These are phyloP conservation scores for Thunnus maccoyii DNA, from an alignment of 2,113 vertebrate genomes.

Conservation along the genomic window DNA sequence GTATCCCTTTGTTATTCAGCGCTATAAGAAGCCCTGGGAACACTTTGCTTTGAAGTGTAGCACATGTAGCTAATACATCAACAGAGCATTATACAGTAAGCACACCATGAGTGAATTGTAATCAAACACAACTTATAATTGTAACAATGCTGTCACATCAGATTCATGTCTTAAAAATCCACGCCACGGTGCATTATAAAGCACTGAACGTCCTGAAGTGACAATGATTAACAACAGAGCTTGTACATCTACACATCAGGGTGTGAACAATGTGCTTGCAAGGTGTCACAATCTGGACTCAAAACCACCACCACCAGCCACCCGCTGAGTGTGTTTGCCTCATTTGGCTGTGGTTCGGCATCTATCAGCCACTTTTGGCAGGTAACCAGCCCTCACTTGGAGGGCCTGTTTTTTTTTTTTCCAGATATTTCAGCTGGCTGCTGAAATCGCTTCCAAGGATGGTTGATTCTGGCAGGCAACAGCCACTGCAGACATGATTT, in stretches of 20 bases:
- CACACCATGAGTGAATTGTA: slow-evolving; percentile 48
- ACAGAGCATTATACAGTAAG: slow-evolving; percentile 32
- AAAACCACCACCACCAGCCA: slow-evolving; percentile 3
- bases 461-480: slow-evolving; percentile 37
- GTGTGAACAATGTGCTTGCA: slow-evolving; percentile 12
- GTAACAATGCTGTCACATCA: slow-evolving; percentile 34
- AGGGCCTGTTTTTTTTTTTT: slow-evolving; percentile 41
- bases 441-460: slow-evolving; percentile 22
- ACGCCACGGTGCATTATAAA: slow-evolving; percentile 26
- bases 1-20: slow-evolving; percentile 27
- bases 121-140: slow-evolving; percentile 36
- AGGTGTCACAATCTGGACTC: slow-evolving; percentile 35
- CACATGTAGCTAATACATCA: slow-evolving; percentile 56
- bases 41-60: slow-evolving; percentile 39
- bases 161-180: slow-evolving; percentile 48
- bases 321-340: not conserved
- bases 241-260: not conserved
- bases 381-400: slow-evolving; percentile 13
- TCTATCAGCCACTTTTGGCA: slow-evolving; percentile 35
- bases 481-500: not conserved
- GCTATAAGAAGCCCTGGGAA: slow-evolving; percentile 45
- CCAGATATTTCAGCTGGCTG: slow-evolving; percentile 38
- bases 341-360: slow-evolving; percentile 32
- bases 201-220: slow-evolving; percentile 30
- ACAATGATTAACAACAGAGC: not conserved